Evolutionary conservation across 2,888 invertebrate genomes (phyloP).

Genomic region (Chrysina gloriosa): DNA sequence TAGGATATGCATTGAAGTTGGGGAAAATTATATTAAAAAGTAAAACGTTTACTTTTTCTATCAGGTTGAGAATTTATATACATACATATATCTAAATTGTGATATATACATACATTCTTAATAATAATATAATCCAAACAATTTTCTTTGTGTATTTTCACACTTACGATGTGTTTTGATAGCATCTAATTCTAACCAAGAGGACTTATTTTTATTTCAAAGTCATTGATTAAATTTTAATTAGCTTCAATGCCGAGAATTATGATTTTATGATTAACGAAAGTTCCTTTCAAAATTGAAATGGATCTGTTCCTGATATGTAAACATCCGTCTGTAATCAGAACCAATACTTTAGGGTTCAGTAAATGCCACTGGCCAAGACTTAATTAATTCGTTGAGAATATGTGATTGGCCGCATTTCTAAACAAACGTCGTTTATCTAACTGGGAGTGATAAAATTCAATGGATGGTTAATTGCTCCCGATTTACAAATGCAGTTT

Average conservation of each 20-base stretch:
- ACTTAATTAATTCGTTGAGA: slow-evolving; percentile 17
- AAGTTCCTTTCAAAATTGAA: slow-evolving; percentile 1
- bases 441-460: slow-evolving; percentile 46
- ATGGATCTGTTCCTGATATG: slow-evolving; percentile 10
- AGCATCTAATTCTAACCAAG: no score
- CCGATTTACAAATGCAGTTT: slow-evolving; percentile 46
- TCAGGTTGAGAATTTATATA: no score
- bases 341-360: slow-evolving; percentile 1
- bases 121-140: no score
- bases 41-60: no score
- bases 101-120: no score
- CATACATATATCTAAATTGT: no score
- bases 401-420: slow-evolving; percentile 38
- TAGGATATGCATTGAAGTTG: no score
- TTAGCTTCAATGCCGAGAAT: background rate
- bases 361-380: background rate
- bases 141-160: no score
- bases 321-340: background rate
- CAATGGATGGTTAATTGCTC: slow-evolving; percentile 49
- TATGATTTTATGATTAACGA: no score
- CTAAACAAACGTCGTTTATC: slow-evolving; percentile 47
- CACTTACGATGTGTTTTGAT: no score
- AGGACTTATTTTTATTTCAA: no score
- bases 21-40: no score
- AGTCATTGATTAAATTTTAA: background rate